Evolutionary conservation across 2,113 vertebrate species (phyloP).

Genomic region (Rhizomys pruinosus): DNA sequence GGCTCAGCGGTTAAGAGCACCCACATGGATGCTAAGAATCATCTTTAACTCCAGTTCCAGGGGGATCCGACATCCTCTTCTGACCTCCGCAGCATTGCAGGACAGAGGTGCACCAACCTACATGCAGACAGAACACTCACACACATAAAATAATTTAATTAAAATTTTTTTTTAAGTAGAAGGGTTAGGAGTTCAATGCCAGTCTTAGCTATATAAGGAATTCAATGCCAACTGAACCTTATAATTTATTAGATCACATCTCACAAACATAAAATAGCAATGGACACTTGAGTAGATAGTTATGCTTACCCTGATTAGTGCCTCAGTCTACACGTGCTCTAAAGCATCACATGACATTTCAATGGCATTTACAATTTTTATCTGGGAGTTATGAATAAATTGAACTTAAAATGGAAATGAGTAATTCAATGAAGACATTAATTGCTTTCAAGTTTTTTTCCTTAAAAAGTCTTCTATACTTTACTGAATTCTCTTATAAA

Average conservation of each 20-base stretch:
- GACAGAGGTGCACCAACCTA: too few relatives aligned
- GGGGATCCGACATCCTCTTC: too few relatives aligned
- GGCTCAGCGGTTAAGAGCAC: too few relatives aligned
- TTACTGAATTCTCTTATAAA: conserved; percentile 41
- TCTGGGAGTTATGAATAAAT: not conserved
- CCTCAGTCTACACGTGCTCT: not conserved
- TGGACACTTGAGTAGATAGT: not conserved
- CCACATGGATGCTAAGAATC: too few relatives aligned
- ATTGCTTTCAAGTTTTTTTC: not conserved
- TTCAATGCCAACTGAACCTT: not conserved
- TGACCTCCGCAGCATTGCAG: too few relatives aligned
- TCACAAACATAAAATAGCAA: not conserved
- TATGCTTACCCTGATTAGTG: not conserved
- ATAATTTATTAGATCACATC: not conserved
- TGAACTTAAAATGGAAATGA: conserved; percentile 34
- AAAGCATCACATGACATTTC: not conserved
- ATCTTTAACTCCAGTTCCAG: too few relatives aligned
- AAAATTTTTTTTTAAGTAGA: too few relatives aligned
- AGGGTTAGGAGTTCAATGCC: not conserved
- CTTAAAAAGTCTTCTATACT: conserved; percentile 1
- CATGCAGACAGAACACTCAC: too few relatives aligned
- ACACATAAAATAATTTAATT: too few relatives aligned
- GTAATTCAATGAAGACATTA: not conserved
- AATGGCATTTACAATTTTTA: not conserved
- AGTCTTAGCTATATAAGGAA: not conserved